These are phyloP conservation scores for Limnephilus marmoratus DNA, from an alignment of 2,888 invertebrate genomes.

Conservation along the genomic window DNA sequence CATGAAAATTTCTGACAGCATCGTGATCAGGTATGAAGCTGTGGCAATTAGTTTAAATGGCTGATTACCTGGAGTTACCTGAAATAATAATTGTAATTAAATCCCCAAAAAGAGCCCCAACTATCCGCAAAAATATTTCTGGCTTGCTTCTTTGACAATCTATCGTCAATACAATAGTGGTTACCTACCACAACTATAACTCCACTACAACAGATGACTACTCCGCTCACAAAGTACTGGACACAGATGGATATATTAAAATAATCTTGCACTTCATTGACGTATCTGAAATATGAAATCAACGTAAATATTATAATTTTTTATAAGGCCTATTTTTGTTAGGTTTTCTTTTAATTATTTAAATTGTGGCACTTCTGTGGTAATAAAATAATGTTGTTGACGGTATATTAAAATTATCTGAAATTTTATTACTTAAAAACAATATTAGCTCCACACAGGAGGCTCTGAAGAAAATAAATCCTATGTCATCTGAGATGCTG, in stretches of 20 bases:
- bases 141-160: too few species aligned
- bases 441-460: too few species aligned
- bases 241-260: constrained; percentile 52
- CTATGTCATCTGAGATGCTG: too few species aligned
- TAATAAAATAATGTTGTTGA: neutral
- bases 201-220: constrained; percentile 60
- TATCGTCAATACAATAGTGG: neutral
- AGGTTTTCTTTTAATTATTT: neutral
- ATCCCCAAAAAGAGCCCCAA: neutral
- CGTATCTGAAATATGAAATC: constrained; percentile 49
- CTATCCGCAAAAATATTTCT: neutral
- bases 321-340: neutral
- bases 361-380: neutral
- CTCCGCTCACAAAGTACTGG: constrained; percentile 58
- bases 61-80: constrained; percentile 50
- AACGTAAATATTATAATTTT: neutral
- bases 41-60: constrained; percentile 55
- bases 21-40: constrained; percentile 51
- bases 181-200: constrained; percentile 52
- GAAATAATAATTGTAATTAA: neutral
- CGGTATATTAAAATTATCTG: too few species aligned
- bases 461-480: too few species aligned
- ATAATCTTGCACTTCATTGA: constrained; percentile 48
- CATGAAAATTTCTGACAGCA: constrained; percentile 62
- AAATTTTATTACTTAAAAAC: too few species aligned